Evolutionary conservation across 2,797 vertebrate genomes (phyloP).

Genomic region (Clarias fuscus): DNA sequence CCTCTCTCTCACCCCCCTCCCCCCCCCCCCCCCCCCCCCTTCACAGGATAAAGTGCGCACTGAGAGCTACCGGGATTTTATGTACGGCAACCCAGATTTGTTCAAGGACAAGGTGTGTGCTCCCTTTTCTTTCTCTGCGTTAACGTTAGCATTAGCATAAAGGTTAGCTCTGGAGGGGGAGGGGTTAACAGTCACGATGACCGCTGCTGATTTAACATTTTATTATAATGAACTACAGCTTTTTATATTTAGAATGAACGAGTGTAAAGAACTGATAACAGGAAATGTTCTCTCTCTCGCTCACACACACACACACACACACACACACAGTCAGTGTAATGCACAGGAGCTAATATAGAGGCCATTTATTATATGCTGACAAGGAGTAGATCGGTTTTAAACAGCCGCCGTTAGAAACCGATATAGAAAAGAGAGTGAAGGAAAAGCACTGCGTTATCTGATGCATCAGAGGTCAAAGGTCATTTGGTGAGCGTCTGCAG

Average conservation of each 20-base stretch:
- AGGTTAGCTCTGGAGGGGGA: constrained; percentile 33
- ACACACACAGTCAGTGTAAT: constrained; percentile 66
- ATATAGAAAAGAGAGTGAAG: constrained; percentile 49
- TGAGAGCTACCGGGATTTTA: constrained; percentile 92
- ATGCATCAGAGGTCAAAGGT: constrained; percentile 41
- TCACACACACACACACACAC: constrained; percentile 50
- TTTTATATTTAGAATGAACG: constrained; percentile 57
- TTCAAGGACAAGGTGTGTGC: constrained; percentile 93
- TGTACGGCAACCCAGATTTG: constrained; percentile 86
- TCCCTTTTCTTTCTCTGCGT: constrained; percentile 31
- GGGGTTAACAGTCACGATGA: constrained; percentile 46
- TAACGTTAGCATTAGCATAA: neutral
- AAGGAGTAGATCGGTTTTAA: constrained; percentile 63
- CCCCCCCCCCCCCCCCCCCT: constrained; percentile 28
- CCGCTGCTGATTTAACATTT: constrained; percentile 70
- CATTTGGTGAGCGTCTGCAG: constrained; percentile 2
- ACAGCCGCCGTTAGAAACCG: constrained; percentile 62
- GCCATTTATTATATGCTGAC: constrained; percentile 79
- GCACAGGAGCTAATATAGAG: constrained; percentile 64
- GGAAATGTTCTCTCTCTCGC: constrained; percentile 33
- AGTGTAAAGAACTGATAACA: constrained; percentile 82
- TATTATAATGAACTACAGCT: constrained; percentile 70
- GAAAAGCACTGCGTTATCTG: constrained; percentile 47
- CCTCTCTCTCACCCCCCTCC: constrained; percentile 1
- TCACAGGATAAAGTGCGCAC: constrained; percentile 92